These are phyloP conservation scores for Brachyptera putata DNA, from an alignment of 2,888 invertebrate species.

Conservation along the genomic window DNA sequence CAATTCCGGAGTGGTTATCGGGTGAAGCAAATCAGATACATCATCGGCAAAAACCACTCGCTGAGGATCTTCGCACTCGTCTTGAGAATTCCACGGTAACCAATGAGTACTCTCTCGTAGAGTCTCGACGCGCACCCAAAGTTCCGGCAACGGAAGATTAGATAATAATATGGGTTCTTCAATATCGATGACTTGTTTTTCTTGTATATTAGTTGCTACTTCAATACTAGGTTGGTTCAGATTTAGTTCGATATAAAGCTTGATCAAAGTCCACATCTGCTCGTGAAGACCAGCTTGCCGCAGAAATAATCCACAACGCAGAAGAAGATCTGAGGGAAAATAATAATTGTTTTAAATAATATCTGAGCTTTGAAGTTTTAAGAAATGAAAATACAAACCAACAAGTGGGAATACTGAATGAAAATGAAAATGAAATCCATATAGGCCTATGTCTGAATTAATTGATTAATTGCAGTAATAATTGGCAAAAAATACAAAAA, in stretches of 20 bases:
- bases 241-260: slow-evolving; percentile 64
- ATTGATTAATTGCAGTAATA: too few species aligned
- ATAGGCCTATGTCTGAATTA: too few species aligned
- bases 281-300: slow-evolving; percentile 72
- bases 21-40: slow-evolving; percentile 64
- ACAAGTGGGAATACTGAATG: too few species aligned
- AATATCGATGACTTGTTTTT: slow-evolving; percentile 46
- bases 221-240: slow-evolving; percentile 46
- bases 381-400: too few species aligned
- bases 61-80: slow-evolving; percentile 58
- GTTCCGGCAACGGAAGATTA: slow-evolving; percentile 64
- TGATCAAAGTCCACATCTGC: slow-evolving; percentile 66
- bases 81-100: slow-evolving; percentile 52
- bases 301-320: slow-evolving; percentile 55
- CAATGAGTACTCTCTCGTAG: slow-evolving; percentile 64
- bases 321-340: slow-evolving; percentile 43
- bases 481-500: too few species aligned
- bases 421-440: too few species aligned
- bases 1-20: slow-evolving; percentile 55
- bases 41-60: slow-evolving; percentile 61
- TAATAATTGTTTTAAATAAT: background rate
- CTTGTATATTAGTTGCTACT: slow-evolving; percentile 34
- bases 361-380: too few species aligned
- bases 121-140: slow-evolving; percentile 72
- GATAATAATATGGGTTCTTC: slow-evolving; percentile 59